These are phyloP conservation scores for Heliconius hewitsoni DNA, from an alignment of 1,140 invertebrate species.

Conservation along the genomic window DNA sequence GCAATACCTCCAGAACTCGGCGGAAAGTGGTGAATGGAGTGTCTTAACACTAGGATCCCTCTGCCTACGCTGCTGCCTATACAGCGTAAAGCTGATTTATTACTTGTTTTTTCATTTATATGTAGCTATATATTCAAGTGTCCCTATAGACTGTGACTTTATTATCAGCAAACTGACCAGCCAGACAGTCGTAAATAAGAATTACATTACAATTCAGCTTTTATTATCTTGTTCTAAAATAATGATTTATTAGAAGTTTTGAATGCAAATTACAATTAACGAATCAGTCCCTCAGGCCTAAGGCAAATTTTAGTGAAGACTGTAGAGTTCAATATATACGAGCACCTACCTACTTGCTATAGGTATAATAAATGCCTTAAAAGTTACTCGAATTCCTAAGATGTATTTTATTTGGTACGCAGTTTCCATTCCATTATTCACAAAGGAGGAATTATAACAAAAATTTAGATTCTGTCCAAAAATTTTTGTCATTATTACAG, in stretches of 20 bases:
- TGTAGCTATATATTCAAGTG: background rate
- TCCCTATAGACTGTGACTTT: background rate
- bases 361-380: background rate
- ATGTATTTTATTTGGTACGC: background rate
- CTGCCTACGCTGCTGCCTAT: too few species aligned
- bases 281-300: conserved; percentile 5
- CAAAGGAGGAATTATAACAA: background rate
- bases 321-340: background rate
- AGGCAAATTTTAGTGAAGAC: background rate
- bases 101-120: too few species aligned
- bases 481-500: background rate
- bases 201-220: conserved; percentile 9
- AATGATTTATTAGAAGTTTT: background rate
- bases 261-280: conserved; percentile 7
- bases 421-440: background rate
- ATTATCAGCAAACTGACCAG: background rate
- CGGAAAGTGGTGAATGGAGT: too few species aligned
- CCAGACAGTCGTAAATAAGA: conserved; percentile 5
- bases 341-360: too few species aligned
- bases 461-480: background rate
- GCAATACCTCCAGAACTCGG: too few species aligned
- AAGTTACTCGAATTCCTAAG: background rate
- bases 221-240: conserved; percentile 9
- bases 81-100: too few species aligned
- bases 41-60: too few species aligned